phyloP scores from a whole-genome alignment of 1,140 invertebrate species.

The Drosophila sp. region DNA sequence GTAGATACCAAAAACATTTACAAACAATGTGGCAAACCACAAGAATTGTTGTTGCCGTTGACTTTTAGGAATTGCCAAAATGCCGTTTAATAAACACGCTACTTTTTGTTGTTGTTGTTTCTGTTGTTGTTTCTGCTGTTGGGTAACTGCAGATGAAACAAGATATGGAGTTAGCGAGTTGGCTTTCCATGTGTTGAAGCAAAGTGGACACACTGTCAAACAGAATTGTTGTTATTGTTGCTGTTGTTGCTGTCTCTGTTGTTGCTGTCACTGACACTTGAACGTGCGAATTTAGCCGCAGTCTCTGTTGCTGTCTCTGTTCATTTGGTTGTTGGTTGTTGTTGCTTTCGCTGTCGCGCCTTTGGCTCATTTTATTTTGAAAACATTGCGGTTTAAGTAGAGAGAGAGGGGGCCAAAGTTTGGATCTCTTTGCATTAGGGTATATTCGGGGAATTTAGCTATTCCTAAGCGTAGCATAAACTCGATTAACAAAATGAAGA shows the following conservation, averaged over 20 bases:
- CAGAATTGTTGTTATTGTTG: constrained; percentile 29
- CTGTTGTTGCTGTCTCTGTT: constrained; percentile 51
- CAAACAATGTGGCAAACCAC: constrained; percentile 58
- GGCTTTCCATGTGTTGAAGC: constrained; percentile 29
- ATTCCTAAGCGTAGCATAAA: no score
- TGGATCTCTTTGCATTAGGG: constrained; percentile 18
- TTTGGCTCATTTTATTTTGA: constrained; percentile 64
- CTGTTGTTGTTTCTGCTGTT: background rate
- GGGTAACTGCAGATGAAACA: constrained; percentile 10
- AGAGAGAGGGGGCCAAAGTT: background rate
- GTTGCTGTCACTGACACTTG: constrained; percentile 56
- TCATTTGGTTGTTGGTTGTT: constrained; percentile 18
- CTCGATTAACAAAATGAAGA: no score
- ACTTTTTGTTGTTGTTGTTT: constrained; percentile 5
- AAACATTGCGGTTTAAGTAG: constrained; percentile 21
- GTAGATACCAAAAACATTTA: constrained; percentile 52
- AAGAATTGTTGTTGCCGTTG: constrained; percentile 42
- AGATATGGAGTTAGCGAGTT: background rate
- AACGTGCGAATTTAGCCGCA: constrained; percentile 64
- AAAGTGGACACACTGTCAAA: constrained; percentile 50
- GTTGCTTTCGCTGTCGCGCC: constrained; percentile 17
- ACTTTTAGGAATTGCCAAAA: constrained; percentile 31
- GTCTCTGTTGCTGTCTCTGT: constrained; percentile 34
- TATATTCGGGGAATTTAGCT: constrained; percentile 29
- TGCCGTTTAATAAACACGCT: constrained; percentile 34